Evolutionary conservation across 2,888 invertebrate species (phyloP), one percentile per base, ranked within the genome.

Genomic region (Lypha dubia): DNA sequence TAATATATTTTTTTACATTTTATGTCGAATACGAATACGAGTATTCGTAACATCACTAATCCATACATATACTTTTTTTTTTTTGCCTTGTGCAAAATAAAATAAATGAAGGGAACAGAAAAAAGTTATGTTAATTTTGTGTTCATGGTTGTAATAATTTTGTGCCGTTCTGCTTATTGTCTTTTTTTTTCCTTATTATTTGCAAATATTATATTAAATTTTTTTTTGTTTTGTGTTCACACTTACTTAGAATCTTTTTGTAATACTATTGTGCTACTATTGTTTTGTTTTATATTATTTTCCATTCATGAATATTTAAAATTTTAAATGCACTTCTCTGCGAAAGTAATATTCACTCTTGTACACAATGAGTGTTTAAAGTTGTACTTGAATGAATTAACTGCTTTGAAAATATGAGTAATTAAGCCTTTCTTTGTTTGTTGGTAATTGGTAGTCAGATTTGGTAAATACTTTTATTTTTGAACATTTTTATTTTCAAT

Each of bases 141-240:
- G 71, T 79, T 65, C 56, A 73, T 65, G 63, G 35, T 35, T 71
- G 70, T 71, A 71, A 71, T 63, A 79, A 70, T 79, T 71, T 65
- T 46, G 73, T 56, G 71, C 65, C 63, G 9, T 51, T 73, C 44
- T 22, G 22, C 20, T 24, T 38, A 20, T 73, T 67, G 63, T 79
- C 58, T 73, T 22, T 24, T 38, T 17, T 73, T 65, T 44, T 79
- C 56, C 58, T n/a, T 22, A 51, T 62, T 67, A 22, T 28, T 67
- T 65, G 22, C 11, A 38, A 49, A 68, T 49, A 24, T 46, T 3
- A 35, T 67, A 32, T 22, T n/a, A n/a, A 28, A 28, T 24, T 44
- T 53, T 49, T 68, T 62, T 32, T n/a, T n/a, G n/a, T n/a, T n/a
- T n/a, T n/a, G n/a, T 53, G 46, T 79, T 71, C 28, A 38, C 65